Evolutionary conservation across 64 coral and sea anemone species (phyloP).

Genomic region (Trachythela sp.): DNA sequence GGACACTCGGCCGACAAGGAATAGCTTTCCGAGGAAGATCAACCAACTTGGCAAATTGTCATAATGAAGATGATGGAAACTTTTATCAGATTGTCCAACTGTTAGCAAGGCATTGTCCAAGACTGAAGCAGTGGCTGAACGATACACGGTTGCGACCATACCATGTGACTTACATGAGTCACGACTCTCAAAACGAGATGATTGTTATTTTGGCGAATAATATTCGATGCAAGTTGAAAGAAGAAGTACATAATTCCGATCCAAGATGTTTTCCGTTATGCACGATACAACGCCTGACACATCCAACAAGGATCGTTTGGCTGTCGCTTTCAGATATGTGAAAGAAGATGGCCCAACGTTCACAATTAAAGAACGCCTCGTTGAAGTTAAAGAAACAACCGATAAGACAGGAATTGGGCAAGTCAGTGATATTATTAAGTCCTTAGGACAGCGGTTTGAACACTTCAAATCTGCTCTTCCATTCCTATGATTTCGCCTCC

Average conservation of each 20-base stretch:
- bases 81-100: conserved; percentile 34
- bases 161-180: conserved; percentile 11
- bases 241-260: background rate
- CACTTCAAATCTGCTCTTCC: background rate
- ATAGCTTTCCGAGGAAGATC: conserved; percentile 2
- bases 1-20: conserved; percentile 26
- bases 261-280: background rate
- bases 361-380: background rate
- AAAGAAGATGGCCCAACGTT: background rate
- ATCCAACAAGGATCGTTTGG: too few species aligned
- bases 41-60: background rate
- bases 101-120: conserved; percentile 26
- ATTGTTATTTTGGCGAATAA: conserved; percentile 1
- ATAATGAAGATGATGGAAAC: background rate
- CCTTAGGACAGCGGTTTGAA: background rate
- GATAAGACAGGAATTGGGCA: too few species aligned
- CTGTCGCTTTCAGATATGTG: conserved; percentile 28
- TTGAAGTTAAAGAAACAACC: background rate
- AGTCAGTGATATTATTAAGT: background rate
- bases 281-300: background rate
- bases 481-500: too few species aligned
- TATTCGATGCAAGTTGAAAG: background rate
- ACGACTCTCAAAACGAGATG: background rate
- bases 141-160: conserved; percentile 6
- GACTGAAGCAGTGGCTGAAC: background rate